phyloP scores from a whole-genome alignment of 92 coral and sea anemone species.

The Scolanthus callimorphus region DNA sequence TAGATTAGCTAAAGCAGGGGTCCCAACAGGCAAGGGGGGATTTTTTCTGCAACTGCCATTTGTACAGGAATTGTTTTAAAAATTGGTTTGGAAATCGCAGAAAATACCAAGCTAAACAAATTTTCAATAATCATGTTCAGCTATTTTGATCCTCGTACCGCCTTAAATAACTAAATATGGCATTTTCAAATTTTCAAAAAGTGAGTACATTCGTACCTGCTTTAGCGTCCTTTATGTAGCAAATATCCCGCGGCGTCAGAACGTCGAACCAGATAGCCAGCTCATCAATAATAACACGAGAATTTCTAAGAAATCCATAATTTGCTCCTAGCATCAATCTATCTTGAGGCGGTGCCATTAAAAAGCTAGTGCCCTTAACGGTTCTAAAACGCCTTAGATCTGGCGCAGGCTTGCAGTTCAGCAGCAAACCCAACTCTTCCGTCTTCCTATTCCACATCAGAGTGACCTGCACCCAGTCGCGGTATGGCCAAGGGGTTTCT shows the following conservation, averaged over 20 bases:
- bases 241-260: slow-evolving; percentile 39
- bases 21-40: no score
- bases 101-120: no score
- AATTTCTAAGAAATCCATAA: slow-evolving; percentile 39
- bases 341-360: slow-evolving; percentile 42
- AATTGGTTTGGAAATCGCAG: no score
- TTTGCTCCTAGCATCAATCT: slow-evolving; percentile 74
- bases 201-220: slow-evolving; percentile 53
- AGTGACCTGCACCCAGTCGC: slow-evolving; percentile 68
- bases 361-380: not conserved
- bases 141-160: no score
- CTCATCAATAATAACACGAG: slow-evolving; percentile 70
- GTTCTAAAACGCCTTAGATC: slow-evolving; percentile 8
- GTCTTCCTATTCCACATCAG: slow-evolving; percentile 61
- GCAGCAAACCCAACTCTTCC: slow-evolving; percentile 29
- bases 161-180: no score
- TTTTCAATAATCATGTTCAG: no score
- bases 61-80: no score
- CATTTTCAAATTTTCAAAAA: no score
- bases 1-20: no score
- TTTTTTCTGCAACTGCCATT: no score
- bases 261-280: slow-evolving; percentile 74
- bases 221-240: slow-evolving; percentile 61
- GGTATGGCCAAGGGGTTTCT: slow-evolving; percentile 46
- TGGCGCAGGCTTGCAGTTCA: slow-evolving; percentile 39